Conservation (phyloP, 53 echinoderm and acorn worm species). For the Hippasteria phrygiana region DNA sequence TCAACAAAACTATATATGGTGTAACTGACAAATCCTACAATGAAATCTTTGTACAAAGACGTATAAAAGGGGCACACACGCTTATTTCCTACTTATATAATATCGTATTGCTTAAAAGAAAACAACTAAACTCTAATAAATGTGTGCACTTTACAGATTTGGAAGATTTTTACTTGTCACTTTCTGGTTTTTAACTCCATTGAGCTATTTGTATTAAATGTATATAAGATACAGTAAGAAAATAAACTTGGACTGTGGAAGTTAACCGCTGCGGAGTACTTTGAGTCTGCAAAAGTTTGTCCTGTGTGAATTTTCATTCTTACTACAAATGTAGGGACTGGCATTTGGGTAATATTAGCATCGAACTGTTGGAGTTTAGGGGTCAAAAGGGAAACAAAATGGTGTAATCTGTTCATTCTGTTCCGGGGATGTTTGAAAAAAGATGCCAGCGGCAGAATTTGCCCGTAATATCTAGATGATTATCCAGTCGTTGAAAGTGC, state of each 20-base stretch:
- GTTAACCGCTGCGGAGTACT: slow-evolving; percentile 7
- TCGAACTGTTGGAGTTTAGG: no score
- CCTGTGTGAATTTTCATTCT: not conserved
- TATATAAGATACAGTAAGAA: slow-evolving; percentile 68
- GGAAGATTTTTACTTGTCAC: slow-evolving; percentile 77
- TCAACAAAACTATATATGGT: slow-evolving; percentile 59
- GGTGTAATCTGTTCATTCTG: no score
- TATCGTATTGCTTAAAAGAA: slow-evolving; percentile 77
- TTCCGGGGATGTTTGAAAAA: no score
- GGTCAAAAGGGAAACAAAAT: no score
- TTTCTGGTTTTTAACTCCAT: slow-evolving; percentile 67
- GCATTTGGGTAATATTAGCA: no score
- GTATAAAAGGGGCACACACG: slow-evolving; percentile 74
- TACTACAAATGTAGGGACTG: no score
- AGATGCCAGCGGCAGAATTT: no score
- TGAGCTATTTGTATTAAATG: slow-evolving; percentile 70
- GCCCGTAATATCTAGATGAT: no score
- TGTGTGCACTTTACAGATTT: slow-evolving; percentile 97
- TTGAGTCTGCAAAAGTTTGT: not conserved
- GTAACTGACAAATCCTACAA: slow-evolving; percentile 72
- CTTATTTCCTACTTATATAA: slow-evolving; percentile 96
- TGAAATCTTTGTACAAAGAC: slow-evolving; percentile 94
- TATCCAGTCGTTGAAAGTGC: no score
- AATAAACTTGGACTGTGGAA: slow-evolving; percentile 69
- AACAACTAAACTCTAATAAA: slow-evolving; percentile 72